These are phyloP conservation scores for Drosophila birchii DNA, from an alignment of 2,888 invertebrate species.

Conservation along the genomic window DNA sequence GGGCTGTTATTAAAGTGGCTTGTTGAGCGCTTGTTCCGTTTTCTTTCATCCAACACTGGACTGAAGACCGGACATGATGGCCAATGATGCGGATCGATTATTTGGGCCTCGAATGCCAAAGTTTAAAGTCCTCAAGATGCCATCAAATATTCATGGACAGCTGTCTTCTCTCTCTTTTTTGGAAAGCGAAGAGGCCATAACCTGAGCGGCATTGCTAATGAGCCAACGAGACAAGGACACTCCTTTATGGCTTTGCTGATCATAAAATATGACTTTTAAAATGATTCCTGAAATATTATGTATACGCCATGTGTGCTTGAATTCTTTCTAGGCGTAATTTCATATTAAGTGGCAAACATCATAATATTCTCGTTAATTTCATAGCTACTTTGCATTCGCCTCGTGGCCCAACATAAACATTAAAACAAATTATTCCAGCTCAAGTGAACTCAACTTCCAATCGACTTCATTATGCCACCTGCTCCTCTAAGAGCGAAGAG, in stretches of 20 bases:
- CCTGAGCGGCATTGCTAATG: slow-evolving; percentile 20
- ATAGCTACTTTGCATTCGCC: slow-evolving; percentile 19
- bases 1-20: slow-evolving; percentile 39
- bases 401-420: slow-evolving; percentile 29
- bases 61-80: slow-evolving; percentile 21
- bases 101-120: slow-evolving; percentile 29
- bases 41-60: background rate
- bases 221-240: background rate
- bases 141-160: slow-evolving; percentile 23
- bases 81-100: slow-evolving; percentile 43
- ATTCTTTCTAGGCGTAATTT: slow-evolving; percentile 9
- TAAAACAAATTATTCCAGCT: slow-evolving; percentile 43
- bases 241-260: slow-evolving; percentile 2
- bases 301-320: slow-evolving; percentile 15
- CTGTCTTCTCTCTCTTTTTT: background rate
- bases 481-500: slow-evolving; percentile 14
- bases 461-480: slow-evolving; percentile 43
- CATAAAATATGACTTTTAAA: background rate
- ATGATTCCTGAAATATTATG: slow-evolving; percentile 12
- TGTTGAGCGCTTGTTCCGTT: slow-evolving; percentile 12
- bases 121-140: slow-evolving; percentile 28
- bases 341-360: slow-evolving; percentile 17
- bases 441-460: slow-evolving; percentile 45
- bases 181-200: slow-evolving; percentile 9
- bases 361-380: slow-evolving; percentile 37